phyloP scores from a whole-genome alignment of 1,140 invertebrate genomes.

The Atta cephalotes region DNA sequence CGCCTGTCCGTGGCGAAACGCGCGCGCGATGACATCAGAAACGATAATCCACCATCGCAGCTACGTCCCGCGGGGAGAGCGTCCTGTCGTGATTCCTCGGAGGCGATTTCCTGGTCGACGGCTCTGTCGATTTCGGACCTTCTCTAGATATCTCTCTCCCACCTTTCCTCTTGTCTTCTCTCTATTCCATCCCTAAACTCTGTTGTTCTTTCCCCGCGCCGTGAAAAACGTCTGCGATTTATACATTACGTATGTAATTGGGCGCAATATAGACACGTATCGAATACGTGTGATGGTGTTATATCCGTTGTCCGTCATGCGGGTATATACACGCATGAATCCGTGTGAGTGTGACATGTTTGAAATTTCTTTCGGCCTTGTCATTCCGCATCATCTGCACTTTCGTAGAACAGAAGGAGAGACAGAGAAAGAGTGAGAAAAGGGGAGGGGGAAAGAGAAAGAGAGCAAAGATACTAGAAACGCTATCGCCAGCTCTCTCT shows the following conservation, averaged over 20 bases:
- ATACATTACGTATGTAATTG: constrained; percentile 35
- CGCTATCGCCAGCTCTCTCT: background rate
- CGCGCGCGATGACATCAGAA: constrained; percentile 57
- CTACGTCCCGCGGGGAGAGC: background rate
- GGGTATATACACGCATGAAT: constrained; percentile 10
- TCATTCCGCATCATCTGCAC: constrained; percentile 46
- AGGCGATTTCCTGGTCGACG: constrained; percentile 11
- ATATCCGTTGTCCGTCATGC: too few relatives aligned
- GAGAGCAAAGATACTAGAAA: background rate
- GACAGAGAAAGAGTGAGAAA: background rate
- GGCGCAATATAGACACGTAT: background rate
- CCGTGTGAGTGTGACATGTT: background rate
- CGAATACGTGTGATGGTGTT: background rate
- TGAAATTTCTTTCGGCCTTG: constrained; percentile 45
- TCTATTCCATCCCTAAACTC: too few relatives aligned
- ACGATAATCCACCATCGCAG: constrained; percentile 36
- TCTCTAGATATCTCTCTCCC: background rate
- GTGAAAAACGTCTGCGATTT: constrained; percentile 49
- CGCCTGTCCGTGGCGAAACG: background rate
- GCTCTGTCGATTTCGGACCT: background rate
- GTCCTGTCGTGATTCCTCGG: background rate
- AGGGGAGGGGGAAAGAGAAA: background rate
- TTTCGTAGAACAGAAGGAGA: constrained; percentile 5
- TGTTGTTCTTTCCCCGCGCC: background rate
- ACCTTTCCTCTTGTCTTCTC: background rate